Base-by-base conservation (phyloP, 1,140 invertebrate genomes). In the Ceratosolen fusciceps region DNA sequence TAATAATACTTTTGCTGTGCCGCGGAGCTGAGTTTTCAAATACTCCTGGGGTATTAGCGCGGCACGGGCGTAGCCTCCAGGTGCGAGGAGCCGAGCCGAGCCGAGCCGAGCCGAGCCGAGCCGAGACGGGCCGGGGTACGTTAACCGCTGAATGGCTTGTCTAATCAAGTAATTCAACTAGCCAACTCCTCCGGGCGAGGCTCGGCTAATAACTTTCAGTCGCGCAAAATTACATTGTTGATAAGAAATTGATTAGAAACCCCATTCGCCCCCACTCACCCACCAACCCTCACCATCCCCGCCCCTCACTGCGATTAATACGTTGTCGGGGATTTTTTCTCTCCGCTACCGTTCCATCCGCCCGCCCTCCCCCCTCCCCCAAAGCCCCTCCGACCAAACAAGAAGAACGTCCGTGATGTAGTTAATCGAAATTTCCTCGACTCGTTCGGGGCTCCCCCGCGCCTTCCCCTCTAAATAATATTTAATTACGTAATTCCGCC, bases 301-400 rank as follows among this genome's bases (percentile, higher is more conserved):
- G n/a, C 75, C 26, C 62, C 47, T 56, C 26, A 39, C 43, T 74
- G 39, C 24, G 29, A 29, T 31, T 67, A 47, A 1, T 24, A 58
- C 54, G 31, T 52, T 43, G 24, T 68, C 72, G 43, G n/a, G n/a
- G n/a, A n/a, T n/a, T n/a, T n/a, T n/a, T n/a, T n/a, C n/a, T n/a
- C n/a, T n/a, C n/a, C n/a, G n/a, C n/a, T n/a, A n/a, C n/a, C n/a
- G n/a, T n/a, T n/a, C n/a, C n/a, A n/a, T 71, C 37, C 71, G 58
- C 47, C 70, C 77, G 73, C 77, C 77, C 77, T 70, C 77, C 73
- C 74, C 77, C 71, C 74, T 74, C 74, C 60, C 78, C 71, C 74
- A 79, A 74, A 74, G 78, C 74, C 74, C 74, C 74, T 79, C 71
- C 78, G n/a, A n/a, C n/a, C n/a, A n/a, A n/a, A n/a, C n/a, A n/a